Percentiles rank a stretch among this genome's conserved stretches.
phyloP scores from a whole-genome alignment of 2,797 vertebrate species.

The Sebastolobus alascanus region DNA sequence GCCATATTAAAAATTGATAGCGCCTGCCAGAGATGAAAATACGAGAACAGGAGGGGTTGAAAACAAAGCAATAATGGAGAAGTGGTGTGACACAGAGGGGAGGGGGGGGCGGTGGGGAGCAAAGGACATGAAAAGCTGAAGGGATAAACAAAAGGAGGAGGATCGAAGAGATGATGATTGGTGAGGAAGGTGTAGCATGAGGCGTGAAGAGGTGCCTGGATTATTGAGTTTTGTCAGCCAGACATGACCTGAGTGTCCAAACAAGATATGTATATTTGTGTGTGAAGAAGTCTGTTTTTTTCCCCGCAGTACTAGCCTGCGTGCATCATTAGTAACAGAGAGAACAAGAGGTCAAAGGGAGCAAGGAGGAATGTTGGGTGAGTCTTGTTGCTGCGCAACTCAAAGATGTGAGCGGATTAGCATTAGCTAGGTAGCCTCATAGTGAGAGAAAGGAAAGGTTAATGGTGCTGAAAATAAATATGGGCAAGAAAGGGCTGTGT shows the following conservation, averaged over 20 bases:
- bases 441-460: background rate
- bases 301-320: background rate
- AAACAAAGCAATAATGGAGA: constrained; percentile 56
- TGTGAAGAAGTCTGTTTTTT: background rate
- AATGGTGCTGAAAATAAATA: background rate
- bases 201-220: constrained; percentile 5
- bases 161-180: constrained; percentile 26
- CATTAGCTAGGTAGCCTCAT: background rate
- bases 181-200: constrained; percentile 12
- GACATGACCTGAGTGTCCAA: constrained; percentile 18
- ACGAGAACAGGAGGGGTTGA: background rate
- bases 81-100: constrained; percentile 6
- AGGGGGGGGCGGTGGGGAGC: background rate
- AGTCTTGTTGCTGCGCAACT: constrained; percentile 21
- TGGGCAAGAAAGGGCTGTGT: background rate
- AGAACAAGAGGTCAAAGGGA: constrained; percentile 22
- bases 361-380: background rate
- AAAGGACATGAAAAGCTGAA: constrained; percentile 19
- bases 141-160: constrained; percentile 42
- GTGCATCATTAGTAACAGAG: constrained; percentile 18
- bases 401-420: background rate
- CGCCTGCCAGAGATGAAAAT: constrained; percentile 39
- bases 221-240: constrained; percentile 22
- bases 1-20: constrained; percentile 54
- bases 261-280: background rate